Evolutionary conservation across 1,140 invertebrate genomes (phyloP), one percentile per base, ranked within the genome.

Genomic region (Orius laevigatus): DNA sequence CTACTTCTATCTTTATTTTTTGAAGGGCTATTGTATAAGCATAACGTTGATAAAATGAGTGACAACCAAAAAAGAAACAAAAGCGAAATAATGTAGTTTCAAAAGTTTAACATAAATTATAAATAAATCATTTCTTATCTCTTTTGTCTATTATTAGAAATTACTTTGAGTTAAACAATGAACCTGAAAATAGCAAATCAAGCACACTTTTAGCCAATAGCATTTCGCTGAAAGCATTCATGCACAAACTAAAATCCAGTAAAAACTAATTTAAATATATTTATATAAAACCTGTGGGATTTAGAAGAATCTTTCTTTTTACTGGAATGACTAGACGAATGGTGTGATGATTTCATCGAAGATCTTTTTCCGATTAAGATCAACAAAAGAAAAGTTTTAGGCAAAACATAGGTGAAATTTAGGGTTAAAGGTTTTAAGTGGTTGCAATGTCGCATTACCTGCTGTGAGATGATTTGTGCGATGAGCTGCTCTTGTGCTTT

Each of bases 401-500:
- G 2, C 14, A 42, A 14, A 42, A 42, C 14, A 8, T 15, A 11
- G 18, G 16, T n/a, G 5, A 4, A 42, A 4, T 15, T 16, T 42
- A 19, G 10, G 39, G 5, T 40, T 40, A 42, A 19, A 16, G 40
- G 40, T 3, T 5, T 6, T 46, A 32, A 14, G 20, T 32, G 33
- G 33, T 32, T 5, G 33, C 44, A 12, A 46, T 32, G 5, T 48
- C n/a, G n/a, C n/a, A n/a, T 43, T 14, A 57, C 55, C 56, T 56
- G 51, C 50, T 52, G 41, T 55, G 54, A 31, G 49, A 46, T 5
- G 53, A 55, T 49, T 55, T 57, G 42, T 55, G 53, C 42, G 42
- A 49, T 5, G 56, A 56, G 46, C 53, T 54, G 44, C 55, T 56
- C 35, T 57, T 59, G 41, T 57, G 56, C 48, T 56, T 59, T 18